phyloP scores from a whole-genome alignment of 2,888 invertebrate genomes.

The Aproaerema taeniolella region DNA sequence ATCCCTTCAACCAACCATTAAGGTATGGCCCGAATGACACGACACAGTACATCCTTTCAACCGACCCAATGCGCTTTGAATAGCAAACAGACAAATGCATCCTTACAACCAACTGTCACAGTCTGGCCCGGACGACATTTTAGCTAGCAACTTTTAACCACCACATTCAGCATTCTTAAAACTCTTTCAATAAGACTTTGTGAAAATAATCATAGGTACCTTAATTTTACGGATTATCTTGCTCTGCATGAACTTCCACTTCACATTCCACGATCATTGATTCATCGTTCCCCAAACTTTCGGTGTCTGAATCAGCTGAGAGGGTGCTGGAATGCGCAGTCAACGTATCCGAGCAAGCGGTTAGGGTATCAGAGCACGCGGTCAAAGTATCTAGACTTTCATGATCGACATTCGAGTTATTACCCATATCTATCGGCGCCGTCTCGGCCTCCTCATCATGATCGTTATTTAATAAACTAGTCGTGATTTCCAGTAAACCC shows the following conservation, averaged over 20 bases:
- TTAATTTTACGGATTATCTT: neutral
- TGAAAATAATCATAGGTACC: neutral
- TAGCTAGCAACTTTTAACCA: neutral
- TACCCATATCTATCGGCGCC: neutral
- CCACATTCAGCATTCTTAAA: neutral
- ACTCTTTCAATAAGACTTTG: neutral
- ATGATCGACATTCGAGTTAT: neutral
- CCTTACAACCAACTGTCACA: neutral
- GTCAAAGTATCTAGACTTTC: neutral
- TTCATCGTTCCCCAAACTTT: neutral
- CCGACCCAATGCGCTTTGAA: neutral
- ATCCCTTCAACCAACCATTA: neutral
- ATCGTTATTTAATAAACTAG: neutral
- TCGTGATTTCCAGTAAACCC: conserved; percentile 1
- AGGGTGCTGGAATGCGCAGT: neutral
- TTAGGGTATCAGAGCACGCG: neutral
- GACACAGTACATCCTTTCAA: conserved; percentile 3
- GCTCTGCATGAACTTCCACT: conserved; percentile 1
- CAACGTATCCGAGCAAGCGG: conserved; percentile 3
- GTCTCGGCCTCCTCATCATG: conserved; percentile 3
- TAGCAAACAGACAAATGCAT: neutral
- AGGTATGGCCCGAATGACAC: conserved; percentile 2
- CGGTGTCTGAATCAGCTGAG: neutral
- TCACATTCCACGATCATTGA: neutral
- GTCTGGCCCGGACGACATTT: conserved; percentile 6